Conservation (phyloP, 2,888 invertebrate genomes). For the Mayetiola destructor region DNA sequence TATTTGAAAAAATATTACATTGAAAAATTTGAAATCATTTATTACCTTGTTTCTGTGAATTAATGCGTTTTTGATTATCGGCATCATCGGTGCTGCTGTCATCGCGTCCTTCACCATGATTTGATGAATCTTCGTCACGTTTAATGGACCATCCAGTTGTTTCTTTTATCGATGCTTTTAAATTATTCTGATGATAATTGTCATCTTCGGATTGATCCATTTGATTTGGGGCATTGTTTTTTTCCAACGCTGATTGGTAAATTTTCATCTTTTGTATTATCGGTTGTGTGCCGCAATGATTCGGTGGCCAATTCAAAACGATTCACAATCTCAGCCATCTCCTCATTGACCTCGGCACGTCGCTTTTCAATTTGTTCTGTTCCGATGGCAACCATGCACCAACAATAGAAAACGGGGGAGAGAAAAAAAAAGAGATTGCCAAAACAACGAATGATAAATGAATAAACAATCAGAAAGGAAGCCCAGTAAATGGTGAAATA, state of each 20-base stretch:
- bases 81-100: conserved; percentile 1
- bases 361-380: conserved; percentile 49
- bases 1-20: background rate
- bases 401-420: background rate
- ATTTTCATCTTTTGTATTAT: conserved; percentile 15
- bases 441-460: background rate
- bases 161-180: background rate
- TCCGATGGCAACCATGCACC: conserved; percentile 17
- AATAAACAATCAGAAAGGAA: background rate
- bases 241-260: background rate
- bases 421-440: background rate
- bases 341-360: conserved; percentile 46
- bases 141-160: too few species aligned
- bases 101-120: background rate
- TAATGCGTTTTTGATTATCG: background rate
- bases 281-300: conserved; percentile 5
- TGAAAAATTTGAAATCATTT: background rate
- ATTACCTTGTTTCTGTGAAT: background rate
- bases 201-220: conserved; percentile 1
- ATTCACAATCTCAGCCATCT: conserved; percentile 47
- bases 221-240: background rate
- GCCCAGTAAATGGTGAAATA: background rate
- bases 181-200: background rate
- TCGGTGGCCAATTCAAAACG: conserved; percentile 20
- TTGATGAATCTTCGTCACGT: background rate